Conservation (phyloP, 2,797 vertebrate species). For the Pseudomugil tenellus region DNA sequence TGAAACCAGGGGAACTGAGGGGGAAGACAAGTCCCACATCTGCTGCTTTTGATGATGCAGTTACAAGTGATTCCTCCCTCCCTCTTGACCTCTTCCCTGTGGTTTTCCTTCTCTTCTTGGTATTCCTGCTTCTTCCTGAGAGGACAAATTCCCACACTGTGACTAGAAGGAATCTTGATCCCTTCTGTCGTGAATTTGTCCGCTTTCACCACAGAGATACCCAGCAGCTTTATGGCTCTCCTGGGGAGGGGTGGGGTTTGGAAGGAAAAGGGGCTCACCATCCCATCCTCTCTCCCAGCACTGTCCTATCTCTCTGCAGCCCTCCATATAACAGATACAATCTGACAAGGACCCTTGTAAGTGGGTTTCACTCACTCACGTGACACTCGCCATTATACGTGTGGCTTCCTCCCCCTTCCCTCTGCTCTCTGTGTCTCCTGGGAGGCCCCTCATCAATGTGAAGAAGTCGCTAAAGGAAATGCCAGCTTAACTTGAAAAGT, state of each 20-base stretch:
- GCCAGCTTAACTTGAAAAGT: constrained; percentile 79
- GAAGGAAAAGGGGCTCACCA: constrained; percentile 36
- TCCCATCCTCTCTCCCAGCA: constrained; percentile 38
- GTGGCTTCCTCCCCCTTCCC: constrained; percentile 19
- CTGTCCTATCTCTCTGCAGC: constrained; percentile 45
- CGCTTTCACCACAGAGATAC: constrained; percentile 72
- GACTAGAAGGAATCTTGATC: constrained; percentile 55
- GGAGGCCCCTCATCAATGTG: constrained; percentile 74
- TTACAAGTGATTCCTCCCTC: constrained; percentile 46
- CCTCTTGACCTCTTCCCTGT: constrained; percentile 39
- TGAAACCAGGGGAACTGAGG: constrained; percentile 31
- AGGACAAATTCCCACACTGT: constrained; percentile 72
- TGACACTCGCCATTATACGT: constrained; percentile 65
- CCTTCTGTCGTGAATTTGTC: constrained; percentile 74
- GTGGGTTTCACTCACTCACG: constrained; percentile 62
- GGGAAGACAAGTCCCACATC: constrained; percentile 62
- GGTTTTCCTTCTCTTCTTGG: constrained; percentile 52
- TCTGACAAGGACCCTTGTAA: constrained; percentile 67
- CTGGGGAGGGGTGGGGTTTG: constrained; percentile 22
- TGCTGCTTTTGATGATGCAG: constrained; percentile 69
- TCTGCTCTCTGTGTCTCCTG: constrained; percentile 53
- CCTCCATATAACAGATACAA: constrained; percentile 75
- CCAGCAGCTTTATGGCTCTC: constrained; percentile 61
- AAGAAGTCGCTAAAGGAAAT: constrained; percentile 85
- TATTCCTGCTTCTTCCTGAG: constrained; percentile 57